Conservation (phyloP, 2,113 vertebrate species). For the Sinosuthora webbiana region DNA sequence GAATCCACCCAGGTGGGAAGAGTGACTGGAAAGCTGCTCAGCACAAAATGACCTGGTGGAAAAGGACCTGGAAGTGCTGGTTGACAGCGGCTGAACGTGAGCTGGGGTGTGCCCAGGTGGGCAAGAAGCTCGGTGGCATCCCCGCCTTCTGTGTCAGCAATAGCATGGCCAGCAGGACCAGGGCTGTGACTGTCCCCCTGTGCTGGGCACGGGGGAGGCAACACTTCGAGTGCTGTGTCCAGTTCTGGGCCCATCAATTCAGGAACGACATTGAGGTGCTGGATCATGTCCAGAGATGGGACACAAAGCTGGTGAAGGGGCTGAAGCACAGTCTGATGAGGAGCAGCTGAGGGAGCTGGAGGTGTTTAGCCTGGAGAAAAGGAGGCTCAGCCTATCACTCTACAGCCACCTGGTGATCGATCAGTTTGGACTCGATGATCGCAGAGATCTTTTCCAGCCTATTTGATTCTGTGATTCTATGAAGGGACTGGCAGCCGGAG, state of each 20-base stretch:
- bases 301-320: not conserved
- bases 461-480: not conserved
- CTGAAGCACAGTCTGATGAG: not conserved
- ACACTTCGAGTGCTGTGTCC: not conserved
- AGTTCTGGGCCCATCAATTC: not conserved
- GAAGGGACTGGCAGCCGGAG: not conserved
- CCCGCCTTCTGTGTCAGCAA: not conserved
- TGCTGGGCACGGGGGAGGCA: not conserved
- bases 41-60: not conserved
- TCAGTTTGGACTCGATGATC: not conserved
- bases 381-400: no score
- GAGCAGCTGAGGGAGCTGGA: not conserved
- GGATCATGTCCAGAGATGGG: not conserved
- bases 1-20: not conserved
- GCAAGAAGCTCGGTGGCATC: not conserved
- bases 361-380: not conserved
- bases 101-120: not conserved
- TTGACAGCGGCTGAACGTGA: rapidly evolving
- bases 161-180: not conserved
- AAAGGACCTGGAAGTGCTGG: not conserved
- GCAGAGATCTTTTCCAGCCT: not conserved
- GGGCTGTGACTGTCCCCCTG: not conserved
- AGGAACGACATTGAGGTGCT: not conserved
- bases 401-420: not conserved
- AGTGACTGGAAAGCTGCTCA: not conserved